Evolutionary conservation across 2,113 vertebrate genomes (phyloP).

Genomic region (Chloroceryle aenea): DNA sequence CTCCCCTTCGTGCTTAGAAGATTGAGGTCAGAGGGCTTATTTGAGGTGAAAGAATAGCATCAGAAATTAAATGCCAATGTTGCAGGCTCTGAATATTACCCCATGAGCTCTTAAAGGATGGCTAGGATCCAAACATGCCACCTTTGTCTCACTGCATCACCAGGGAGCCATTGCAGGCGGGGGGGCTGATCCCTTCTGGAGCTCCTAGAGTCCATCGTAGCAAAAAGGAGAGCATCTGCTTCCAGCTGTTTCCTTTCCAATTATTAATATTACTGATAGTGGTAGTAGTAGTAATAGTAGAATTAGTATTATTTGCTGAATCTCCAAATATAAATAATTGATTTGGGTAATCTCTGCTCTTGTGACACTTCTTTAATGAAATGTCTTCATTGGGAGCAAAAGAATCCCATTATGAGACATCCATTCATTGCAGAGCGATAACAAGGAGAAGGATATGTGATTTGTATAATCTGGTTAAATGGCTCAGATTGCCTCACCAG

Average conservation of each 20-base stretch:
- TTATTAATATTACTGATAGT: slow-evolving; percentile 65
- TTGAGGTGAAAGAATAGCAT: neutral
- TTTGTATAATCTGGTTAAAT: slow-evolving; percentile 74
- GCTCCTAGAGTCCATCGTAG: neutral
- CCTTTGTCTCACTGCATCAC: neutral
- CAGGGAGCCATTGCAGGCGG: neutral
- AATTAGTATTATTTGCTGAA: slow-evolving; percentile 75
- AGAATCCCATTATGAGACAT: slow-evolving; percentile 71
- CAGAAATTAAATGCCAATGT: neutral
- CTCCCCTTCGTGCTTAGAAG: neutral
- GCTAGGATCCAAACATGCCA: neutral
- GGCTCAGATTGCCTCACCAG: slow-evolving; percentile 49
- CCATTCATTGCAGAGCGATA: slow-evolving; percentile 61
- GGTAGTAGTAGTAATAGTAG: slow-evolving; percentile 11
- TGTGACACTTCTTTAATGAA: slow-evolving; percentile 78
- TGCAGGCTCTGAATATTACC: neutral
- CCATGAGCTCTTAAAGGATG: neutral
- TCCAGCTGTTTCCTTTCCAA: slow-evolving; percentile 62
- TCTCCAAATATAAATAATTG: slow-evolving; percentile 78
- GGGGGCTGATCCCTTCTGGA: neutral
- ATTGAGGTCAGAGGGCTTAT: neutral
- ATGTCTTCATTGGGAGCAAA: slow-evolving; percentile 76
- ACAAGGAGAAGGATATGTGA: slow-evolving; percentile 61
- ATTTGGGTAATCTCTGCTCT: slow-evolving; percentile 75
- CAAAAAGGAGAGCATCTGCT: neutral